phyloP scores from a whole-genome alignment of 1,140 invertebrate genomes.

The Drosophila lacertosa region DNA sequence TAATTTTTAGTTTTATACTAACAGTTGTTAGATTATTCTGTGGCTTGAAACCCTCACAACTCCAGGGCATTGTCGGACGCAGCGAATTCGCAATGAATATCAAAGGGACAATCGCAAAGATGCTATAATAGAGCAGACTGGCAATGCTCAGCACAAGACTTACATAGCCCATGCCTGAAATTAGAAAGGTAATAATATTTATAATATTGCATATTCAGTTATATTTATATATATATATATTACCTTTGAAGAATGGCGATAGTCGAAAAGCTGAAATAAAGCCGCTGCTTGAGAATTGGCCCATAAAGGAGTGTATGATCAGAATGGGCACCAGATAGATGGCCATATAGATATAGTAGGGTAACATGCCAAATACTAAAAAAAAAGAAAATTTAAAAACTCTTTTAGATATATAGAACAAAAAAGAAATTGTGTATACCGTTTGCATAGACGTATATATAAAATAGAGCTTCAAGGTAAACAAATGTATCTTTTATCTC shows the following conservation, averaged over 20 bases:
- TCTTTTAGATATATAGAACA: neutral
- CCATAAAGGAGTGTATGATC: slow-evolving; percentile 77
- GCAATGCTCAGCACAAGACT: slow-evolving; percentile 54
- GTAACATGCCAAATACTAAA: slow-evolving; percentile 58
- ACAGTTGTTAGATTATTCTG: slow-evolving; percentile 43
- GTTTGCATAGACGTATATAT: neutral
- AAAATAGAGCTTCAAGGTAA: too few relatives aligned
- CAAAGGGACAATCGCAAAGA: slow-evolving; percentile 72
- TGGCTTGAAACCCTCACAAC: slow-evolving; percentile 55
- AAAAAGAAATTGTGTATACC: too few relatives aligned
- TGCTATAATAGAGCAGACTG: slow-evolving; percentile 58
- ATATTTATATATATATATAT: neutral
- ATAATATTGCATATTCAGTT: neutral
- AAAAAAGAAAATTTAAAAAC: neutral
- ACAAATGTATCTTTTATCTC: too few relatives aligned
- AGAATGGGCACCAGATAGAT: slow-evolving; percentile 70
- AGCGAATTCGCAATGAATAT: slow-evolving; percentile 64
- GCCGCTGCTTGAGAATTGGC: slow-evolving; percentile 79
- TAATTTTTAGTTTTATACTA: too few relatives aligned
- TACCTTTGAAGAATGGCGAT: slow-evolving; percentile 80
- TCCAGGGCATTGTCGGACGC: slow-evolving; percentile 72
- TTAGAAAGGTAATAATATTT: neutral
- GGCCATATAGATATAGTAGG: slow-evolving; percentile 62
- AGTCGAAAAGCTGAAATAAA: slow-evolving; percentile 76
- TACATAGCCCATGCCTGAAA: slow-evolving; percentile 80